These are phyloP conservation scores for Hylaeus anthracinus DNA, from an alignment of 1,140 invertebrate genomes.

Conservation along the genomic window DNA sequence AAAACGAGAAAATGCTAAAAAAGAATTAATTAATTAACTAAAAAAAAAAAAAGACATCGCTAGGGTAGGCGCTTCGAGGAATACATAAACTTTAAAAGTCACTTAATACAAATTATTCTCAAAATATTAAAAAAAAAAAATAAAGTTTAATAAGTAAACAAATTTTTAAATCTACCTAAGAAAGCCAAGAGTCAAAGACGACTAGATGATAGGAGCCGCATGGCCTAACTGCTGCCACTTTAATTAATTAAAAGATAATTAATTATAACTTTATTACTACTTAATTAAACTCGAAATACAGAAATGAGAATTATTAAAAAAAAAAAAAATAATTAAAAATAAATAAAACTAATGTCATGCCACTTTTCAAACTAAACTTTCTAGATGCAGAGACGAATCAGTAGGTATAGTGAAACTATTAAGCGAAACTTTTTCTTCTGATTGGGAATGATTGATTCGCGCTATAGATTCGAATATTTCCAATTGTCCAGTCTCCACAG, in stretches of 20 bases:
- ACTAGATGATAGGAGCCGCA: slow-evolving; percentile 79
- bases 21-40: slow-evolving; percentile 64
- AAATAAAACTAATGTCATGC: slow-evolving; percentile 64
- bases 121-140: slow-evolving; percentile 67
- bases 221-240: slow-evolving; percentile 81
- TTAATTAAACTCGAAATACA: slow-evolving; percentile 71
- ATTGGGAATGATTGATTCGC: slow-evolving; percentile 71
- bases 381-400: slow-evolving; percentile 76
- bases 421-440: slow-evolving; percentile 68
- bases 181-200: slow-evolving; percentile 77
- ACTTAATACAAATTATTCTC: slow-evolving; percentile 78
- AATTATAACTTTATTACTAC: slow-evolving; percentile 79
- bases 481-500: slow-evolving; percentile 69
- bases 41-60: slow-evolving; percentile 68
- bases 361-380: slow-evolving; percentile 79
- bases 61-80: slow-evolving; percentile 78
- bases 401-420: slow-evolving; percentile 68
- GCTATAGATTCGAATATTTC: slow-evolving; percentile 74
- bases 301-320: slow-evolving; percentile 26
- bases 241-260: slow-evolving; percentile 75
- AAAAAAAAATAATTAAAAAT: neutral
- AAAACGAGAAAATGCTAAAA: slow-evolving; percentile 43
- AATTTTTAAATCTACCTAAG: slow-evolving; percentile 78
- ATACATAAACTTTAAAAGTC: slow-evolving; percentile 76
- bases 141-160: slow-evolving; percentile 75